phyloP scores from a whole-genome alignment of 2,888 invertebrate genomes.

The Gibbula magus region DNA sequence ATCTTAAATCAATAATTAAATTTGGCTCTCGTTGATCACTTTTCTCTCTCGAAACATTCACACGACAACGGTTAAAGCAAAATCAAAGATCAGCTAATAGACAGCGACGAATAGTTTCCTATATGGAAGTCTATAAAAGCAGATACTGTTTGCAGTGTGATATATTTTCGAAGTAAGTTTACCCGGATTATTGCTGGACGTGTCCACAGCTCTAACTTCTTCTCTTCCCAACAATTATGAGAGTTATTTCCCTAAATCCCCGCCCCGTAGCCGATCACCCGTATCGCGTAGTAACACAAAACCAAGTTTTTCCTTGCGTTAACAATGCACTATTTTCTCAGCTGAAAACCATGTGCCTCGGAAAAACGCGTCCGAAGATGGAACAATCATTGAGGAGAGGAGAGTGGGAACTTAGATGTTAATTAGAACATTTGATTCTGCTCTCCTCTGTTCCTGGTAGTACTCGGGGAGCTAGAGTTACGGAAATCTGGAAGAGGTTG shows the following conservation, averaged over 20 bases:
- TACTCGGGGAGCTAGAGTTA: neutral
- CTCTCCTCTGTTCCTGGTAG: neutral
- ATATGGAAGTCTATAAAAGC: too few species aligned
- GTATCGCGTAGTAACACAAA: conserved; percentile 15
- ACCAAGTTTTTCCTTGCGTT: neutral
- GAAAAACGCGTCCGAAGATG: neutral
- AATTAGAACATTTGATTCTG: conserved; percentile 21
- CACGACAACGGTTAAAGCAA: too few species aligned
- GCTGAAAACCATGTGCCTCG: conserved; percentile 16
- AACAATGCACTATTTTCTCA: conserved; percentile 20
- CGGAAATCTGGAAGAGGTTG: conserved; percentile 10
- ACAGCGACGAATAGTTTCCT: too few species aligned
- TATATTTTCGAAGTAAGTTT: too few species aligned
- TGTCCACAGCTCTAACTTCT: too few species aligned
- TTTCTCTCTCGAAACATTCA: too few species aligned
- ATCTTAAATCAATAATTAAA: too few species aligned
- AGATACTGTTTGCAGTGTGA: too few species aligned
- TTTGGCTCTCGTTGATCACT: too few species aligned
- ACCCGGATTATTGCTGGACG: too few species aligned
- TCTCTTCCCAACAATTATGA: too few species aligned
- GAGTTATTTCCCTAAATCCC: neutral
- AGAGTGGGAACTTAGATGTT: neutral
- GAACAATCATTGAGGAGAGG: neutral
- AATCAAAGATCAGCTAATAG: too few species aligned
- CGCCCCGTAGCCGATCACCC: conserved; percentile 7